These are phyloP conservation scores for Iphiclides podalirius DNA, from an alignment of 2,888 invertebrate genomes.

Conservation along the genomic window DNA sequence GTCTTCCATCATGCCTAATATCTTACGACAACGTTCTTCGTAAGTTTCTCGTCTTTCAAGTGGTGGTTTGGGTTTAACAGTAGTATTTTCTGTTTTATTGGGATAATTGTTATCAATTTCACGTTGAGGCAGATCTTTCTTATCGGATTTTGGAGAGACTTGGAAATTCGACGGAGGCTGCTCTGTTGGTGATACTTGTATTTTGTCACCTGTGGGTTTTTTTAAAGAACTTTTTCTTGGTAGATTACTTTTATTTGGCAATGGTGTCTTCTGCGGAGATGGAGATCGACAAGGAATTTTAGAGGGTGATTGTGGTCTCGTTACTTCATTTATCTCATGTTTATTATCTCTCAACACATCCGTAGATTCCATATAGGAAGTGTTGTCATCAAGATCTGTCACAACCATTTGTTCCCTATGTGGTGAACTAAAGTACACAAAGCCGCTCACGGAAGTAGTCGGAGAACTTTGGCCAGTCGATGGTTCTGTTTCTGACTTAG, in stretches of 20 bases:
- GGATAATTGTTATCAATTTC: conserved; percentile 50
- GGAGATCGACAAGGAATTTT: conserved; percentile 68
- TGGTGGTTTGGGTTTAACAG: conserved; percentile 76
- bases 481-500: conserved; percentile 54
- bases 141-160: conserved; percentile 57
- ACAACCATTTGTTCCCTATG: conserved; percentile 46
- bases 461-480: conserved; percentile 75
- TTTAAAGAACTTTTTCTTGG: conserved; percentile 73
- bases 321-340: conserved; percentile 40
- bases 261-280: conserved; percentile 53
- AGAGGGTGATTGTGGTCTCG: conserved; percentile 54
- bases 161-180: conserved; percentile 64
- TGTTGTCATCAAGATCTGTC: conserved; percentile 60
- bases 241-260: conserved; percentile 51
- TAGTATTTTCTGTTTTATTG: conserved; percentile 38
- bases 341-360: conserved; percentile 35
- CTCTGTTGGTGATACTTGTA: conserved; percentile 52
- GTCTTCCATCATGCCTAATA: conserved; percentile 82
- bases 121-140: conserved; percentile 40
- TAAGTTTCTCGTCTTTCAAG: conserved; percentile 85
- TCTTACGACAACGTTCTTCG: conserved; percentile 85
- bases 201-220: conserved; percentile 51
- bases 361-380: conserved; percentile 36
- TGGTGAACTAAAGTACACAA: conserved; percentile 67
- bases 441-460: conserved; percentile 78